A percentile compares a stretch with the other conserved stretches of the same genome.
These are phyloP conservation scores for Nematolebias whitei DNA, from an alignment of 2,113 vertebrate species.

Conservation along the genomic window DNA sequence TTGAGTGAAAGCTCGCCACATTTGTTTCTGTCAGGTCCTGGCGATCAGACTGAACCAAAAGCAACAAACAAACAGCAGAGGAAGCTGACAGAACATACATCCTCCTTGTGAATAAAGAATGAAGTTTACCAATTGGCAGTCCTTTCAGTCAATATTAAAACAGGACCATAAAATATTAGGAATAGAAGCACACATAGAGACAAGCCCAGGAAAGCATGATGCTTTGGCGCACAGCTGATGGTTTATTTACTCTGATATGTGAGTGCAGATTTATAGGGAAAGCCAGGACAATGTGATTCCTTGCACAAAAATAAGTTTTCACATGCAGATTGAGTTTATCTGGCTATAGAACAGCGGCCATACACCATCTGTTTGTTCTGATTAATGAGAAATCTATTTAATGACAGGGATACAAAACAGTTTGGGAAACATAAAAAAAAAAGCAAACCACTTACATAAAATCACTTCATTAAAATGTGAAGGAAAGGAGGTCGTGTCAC, in stretches of 20 bases:
- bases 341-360: neutral
- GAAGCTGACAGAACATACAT: constrained; percentile 28
- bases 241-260: neutral
- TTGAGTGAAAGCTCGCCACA: constrained; percentile 28
- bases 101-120: constrained; percentile 44
- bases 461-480: constrained; percentile 5
- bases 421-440: neutral
- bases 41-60: constrained; percentile 24
- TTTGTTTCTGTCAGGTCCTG: constrained; percentile 48
- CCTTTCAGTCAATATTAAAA: constrained; percentile 25
- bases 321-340: neutral
- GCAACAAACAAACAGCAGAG: constrained; percentile 6
- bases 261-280: neutral
- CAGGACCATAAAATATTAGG: constrained; percentile 9
- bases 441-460: neutral
- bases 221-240: neutral
- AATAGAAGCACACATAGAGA: neutral
- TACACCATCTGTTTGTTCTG: neutral
- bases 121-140: neutral
- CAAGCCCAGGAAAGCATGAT: neutral
- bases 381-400: neutral
- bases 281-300: neutral
- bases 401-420: neutral
- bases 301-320: too few relatives aligned
- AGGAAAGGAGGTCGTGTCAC: neutral